These are phyloP conservation scores for Ridgeia piscesae DNA, from an alignment of 1,140 invertebrate species.

Conservation along the genomic window DNA sequence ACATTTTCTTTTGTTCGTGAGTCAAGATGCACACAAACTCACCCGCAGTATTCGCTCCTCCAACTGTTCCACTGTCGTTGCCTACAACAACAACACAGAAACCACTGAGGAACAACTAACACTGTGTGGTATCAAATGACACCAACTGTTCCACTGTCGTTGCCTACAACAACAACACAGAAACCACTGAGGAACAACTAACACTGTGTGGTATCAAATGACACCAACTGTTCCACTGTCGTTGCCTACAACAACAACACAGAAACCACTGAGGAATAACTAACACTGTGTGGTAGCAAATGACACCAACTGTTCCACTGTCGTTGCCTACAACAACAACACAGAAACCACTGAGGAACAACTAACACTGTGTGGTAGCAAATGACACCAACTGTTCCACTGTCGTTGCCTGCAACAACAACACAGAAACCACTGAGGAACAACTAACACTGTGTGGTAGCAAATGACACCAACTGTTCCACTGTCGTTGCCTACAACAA, in stretches of 20 bases:
- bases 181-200: background rate
- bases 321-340: background rate
- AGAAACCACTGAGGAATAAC: background rate
- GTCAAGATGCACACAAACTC: background rate
- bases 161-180: background rate
- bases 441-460: background rate
- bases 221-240: slow-evolving; percentile 16
- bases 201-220: too few species aligned
- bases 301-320: slow-evolving; percentile 20
- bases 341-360: background rate
- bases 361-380: background rate
- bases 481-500: slow-evolving; percentile 9
- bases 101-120: background rate
- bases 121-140: background rate
- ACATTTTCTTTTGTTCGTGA: background rate
- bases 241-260: slow-evolving; percentile 1
- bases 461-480: slow-evolving; percentile 22
- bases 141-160: slow-evolving; percentile 13
- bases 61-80: slow-evolving; percentile 15
- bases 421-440: background rate
- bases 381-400: slow-evolving; percentile 23
- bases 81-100: background rate
- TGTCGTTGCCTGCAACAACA: background rate
- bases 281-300: background rate
- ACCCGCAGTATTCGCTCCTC: slow-evolving; percentile 15